Evolutionary conservation across 1,140 invertebrate genomes (phyloP), one percentile per base, ranked within the genome.

Genomic region (Leptinotarsa defecta): DNA sequence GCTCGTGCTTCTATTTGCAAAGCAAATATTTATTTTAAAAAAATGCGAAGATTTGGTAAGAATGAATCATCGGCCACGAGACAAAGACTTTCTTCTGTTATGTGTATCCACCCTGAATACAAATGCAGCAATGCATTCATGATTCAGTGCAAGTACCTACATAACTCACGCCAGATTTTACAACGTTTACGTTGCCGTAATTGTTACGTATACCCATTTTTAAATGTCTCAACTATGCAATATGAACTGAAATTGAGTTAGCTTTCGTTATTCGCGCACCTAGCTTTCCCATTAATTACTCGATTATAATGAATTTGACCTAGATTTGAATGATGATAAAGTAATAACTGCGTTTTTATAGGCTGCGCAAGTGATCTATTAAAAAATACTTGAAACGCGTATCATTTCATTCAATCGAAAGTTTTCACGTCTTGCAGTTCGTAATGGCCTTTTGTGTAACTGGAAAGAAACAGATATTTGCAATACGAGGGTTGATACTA

Each of bases 211-310:
- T 68, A 19, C 34, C 8, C 43, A 68, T 68, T 68, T 43, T 68
- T 48, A 48, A 68, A 68, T 48, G 67, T 68, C 67, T 68, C 67
- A 68, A 68, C 24, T 68, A 68, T 68, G 67, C 67, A 68, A 68
- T 13, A 48, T 19, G 24, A 34, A 22, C 64, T 20, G 52, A 19
- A 48, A 68, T 49, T 68, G 19, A 22, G 20, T 67, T 67, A 22
- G 13, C 34, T 68, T 43, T 34, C 43, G 43, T 68, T 48, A 27
- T 19, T 68, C 43, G 67, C 19, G n/a, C 17, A 19, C n/a, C n/a
- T 19, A 43, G 67, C 67, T 68, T 68, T 68, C 43, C 43, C 67
- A 68, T 68, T 68, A 68, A 68, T 68, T 48, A 68, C 67, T 48
- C 43, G 64, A 67, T 24, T 19, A 17, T 68, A 68, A 68, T 43